Evolutionary conservation across 30 jellyfish, hydroid and myxozoan genomes (phyloP).

Genomic region (Aurelia coerulea): DNA sequence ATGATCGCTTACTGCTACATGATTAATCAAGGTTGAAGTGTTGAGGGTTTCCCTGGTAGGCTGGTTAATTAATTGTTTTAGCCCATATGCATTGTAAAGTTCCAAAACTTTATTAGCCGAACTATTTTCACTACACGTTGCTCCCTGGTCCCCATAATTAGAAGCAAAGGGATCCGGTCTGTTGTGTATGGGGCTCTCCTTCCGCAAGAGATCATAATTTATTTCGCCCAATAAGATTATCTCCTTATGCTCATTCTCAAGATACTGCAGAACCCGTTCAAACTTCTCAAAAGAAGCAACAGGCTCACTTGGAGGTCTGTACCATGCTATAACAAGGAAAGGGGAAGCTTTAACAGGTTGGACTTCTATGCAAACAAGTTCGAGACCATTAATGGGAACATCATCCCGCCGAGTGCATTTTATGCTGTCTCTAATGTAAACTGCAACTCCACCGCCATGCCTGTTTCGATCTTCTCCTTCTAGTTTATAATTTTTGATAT

Average conservation of each 20-base stretch:
- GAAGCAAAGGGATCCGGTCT: background rate
- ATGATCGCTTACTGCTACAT: constrained; percentile 35
- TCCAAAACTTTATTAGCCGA: background rate
- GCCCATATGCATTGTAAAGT: background rate
- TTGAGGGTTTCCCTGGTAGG: constrained; percentile 44
- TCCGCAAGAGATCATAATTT: constrained; percentile 24
- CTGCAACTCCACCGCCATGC: constrained; percentile 37
- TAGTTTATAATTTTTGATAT: background rate
- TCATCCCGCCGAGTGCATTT: constrained; percentile 22
- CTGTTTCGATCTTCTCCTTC: constrained; percentile 1
- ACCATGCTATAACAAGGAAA: constrained; percentile 48
- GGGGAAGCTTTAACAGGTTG: constrained; percentile 30
- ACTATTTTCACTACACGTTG: background rate
- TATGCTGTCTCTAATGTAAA: constrained; percentile 39
- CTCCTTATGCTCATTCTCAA: constrained; percentile 55
- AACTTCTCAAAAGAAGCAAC: constrained; percentile 19
- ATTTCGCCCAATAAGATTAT: constrained; percentile 43
- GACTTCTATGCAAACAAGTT: constrained; percentile 23
- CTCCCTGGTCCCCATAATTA: no score
- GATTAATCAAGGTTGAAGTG: constrained; percentile 55
- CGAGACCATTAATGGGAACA: constrained; percentile 16
- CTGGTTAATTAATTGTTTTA: constrained; percentile 28
- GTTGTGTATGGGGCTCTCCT: background rate
- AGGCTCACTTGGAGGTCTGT: constrained; percentile 49
- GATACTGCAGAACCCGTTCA: constrained; percentile 14